Percentiles rank a stretch among this genome's conserved stretches.
These are phyloP conservation scores for Pseudomyrmex sp. DNA, from an alignment of 1,140 invertebrate genomes.

Conservation along the genomic window DNA sequence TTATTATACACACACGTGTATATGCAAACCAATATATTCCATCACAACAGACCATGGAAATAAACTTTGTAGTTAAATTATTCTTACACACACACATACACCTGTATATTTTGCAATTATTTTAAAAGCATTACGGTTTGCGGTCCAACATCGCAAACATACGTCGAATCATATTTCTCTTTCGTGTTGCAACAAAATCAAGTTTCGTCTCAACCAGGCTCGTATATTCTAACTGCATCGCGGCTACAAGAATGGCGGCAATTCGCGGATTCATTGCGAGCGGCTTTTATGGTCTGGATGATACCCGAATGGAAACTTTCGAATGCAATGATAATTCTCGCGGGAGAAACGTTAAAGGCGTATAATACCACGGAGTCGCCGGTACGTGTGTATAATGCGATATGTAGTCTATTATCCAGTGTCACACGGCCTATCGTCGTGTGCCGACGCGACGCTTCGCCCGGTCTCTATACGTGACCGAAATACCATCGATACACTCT, in stretches of 20 bases:
- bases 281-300: slow-evolving; percentile 37
- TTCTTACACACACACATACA: background rate
- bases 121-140: background rate
- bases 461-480: slow-evolving; percentile 62
- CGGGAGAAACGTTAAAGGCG: slow-evolving; percentile 47
- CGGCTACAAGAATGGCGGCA: slow-evolving; percentile 52
- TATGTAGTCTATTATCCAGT: slow-evolving; percentile 64
- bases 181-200: slow-evolving; percentile 45
- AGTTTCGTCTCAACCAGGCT: slow-evolving; percentile 27
- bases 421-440: slow-evolving; percentile 46
- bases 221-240: slow-evolving; percentile 54
- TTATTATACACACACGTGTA: too few species aligned
- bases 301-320: slow-evolving; percentile 56
- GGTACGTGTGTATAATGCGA: slow-evolving; percentile 61
- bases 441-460: background rate
- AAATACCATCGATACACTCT: slow-evolving; percentile 61
- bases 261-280: slow-evolving; percentile 45
- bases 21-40: too few species aligned
- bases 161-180: slow-evolving; percentile 19
- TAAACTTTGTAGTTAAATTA: background rate
- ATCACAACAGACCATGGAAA: too few species aligned
- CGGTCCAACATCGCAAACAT: background rate
- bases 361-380: slow-evolving; percentile 33
- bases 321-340: slow-evolving; percentile 57
- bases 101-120: background rate